Evolutionary conservation across 2,888 invertebrate genomes (phyloP).

Genomic region (Callosobruchus maculatus): DNA sequence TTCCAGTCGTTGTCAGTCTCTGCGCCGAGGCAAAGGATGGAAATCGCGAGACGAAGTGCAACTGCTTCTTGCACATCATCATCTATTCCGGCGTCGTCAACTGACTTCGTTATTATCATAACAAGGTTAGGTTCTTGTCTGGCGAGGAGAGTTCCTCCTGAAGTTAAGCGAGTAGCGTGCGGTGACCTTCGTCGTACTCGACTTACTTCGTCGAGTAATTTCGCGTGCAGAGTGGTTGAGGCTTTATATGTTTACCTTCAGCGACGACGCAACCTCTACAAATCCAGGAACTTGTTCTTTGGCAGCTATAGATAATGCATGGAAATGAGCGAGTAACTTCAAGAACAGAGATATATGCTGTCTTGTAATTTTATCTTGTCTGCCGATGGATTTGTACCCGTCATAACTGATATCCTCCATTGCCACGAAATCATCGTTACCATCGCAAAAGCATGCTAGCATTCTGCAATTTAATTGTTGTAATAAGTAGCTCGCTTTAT

Average conservation of each 20-base stretch:
- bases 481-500: not conserved
- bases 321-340: conserved; percentile 47
- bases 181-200: too few species aligned
- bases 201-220: too few species aligned
- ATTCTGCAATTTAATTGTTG: conserved; percentile 27
- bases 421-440: conserved; percentile 47
- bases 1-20: too few species aligned
- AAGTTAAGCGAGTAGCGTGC: too few species aligned
- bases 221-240: too few species aligned
- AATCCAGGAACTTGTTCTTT: conserved; percentile 46
- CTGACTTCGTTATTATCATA: too few species aligned
- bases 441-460: conserved; percentile 43
- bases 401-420: conserved; percentile 44
- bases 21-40: too few species aligned
- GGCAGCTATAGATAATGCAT: conserved; percentile 49
- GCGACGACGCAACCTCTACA: conserved; percentile 20
- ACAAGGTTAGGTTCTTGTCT: too few species aligned
- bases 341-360: conserved; percentile 41
- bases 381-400: conserved; percentile 39
- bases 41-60: too few species aligned
- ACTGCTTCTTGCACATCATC: too few species aligned
- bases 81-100: too few species aligned
- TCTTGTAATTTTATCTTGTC: conserved; percentile 38
- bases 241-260: conserved; percentile 18
- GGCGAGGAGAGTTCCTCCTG: too few species aligned